Percentiles rank a stretch among this genome's conserved stretches.
These are phyloP conservation scores for Danaus melanippus DNA, from an alignment of 1,140 invertebrate species.

Conservation along the genomic window DNA sequence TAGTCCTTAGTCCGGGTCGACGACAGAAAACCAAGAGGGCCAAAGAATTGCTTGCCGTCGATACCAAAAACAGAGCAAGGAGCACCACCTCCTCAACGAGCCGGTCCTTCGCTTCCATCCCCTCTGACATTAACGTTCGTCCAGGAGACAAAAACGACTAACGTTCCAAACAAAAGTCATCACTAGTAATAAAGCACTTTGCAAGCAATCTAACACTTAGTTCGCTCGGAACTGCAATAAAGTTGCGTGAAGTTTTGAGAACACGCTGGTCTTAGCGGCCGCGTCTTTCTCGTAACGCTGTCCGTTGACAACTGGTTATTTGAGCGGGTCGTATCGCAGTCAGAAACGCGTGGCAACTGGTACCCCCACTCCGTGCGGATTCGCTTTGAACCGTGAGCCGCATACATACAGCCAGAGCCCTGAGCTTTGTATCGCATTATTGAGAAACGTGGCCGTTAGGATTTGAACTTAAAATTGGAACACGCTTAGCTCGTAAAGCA, in stretches of 20 bases:
- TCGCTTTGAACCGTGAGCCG: slow-evolving; percentile 2
- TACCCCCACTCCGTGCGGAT: slow-evolving; percentile 23
- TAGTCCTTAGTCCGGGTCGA: slow-evolving; percentile 65
- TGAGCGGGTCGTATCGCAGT: slow-evolving; percentile 11
- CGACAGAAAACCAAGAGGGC: slow-evolving; percentile 64
- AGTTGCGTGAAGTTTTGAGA: slow-evolving; percentile 65
- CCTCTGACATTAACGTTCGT: slow-evolving; percentile 64
- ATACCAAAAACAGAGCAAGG: slow-evolving; percentile 59
- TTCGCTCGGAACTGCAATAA: slow-evolving; percentile 48
- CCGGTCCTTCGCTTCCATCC: slow-evolving; percentile 59
- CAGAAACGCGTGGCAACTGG: slow-evolving; percentile 36
- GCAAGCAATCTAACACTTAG: slow-evolving; percentile 58
- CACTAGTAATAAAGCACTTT: slow-evolving; percentile 55
- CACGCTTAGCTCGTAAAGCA: slow-evolving; percentile 4
- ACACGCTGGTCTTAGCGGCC: slow-evolving; percentile 48
- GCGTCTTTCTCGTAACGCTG: slow-evolving; percentile 63
- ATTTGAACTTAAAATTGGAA: slow-evolving; percentile 17
- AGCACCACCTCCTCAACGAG: slow-evolving; percentile 60
- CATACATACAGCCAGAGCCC: neutral
- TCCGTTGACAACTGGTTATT: slow-evolving; percentile 56
- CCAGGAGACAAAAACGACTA: slow-evolving; percentile 51
- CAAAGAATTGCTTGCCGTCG: slow-evolving; percentile 62
- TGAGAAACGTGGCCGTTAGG: slow-evolving; percentile 17
- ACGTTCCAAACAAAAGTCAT: slow-evolving; percentile 60
- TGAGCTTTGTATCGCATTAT: slow-evolving; percentile 11